A percentile compares a stretch with the other conserved stretches of the same genome.
Conservation (phyloP, 2,797 vertebrate genomes). For the Poecilia velifera region DNA sequence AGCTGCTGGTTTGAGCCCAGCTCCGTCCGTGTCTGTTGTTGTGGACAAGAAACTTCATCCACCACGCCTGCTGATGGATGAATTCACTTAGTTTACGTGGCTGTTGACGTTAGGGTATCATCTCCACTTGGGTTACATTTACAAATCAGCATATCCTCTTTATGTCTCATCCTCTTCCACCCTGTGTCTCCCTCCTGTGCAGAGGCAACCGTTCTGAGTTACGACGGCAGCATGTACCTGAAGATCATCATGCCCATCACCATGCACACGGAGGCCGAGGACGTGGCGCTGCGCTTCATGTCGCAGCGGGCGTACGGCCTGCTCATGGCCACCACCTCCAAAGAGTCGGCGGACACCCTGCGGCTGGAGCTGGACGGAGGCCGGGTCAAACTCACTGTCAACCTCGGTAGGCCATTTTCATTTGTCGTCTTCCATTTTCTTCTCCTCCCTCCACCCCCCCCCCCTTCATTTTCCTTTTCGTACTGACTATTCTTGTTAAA, state of each 20-base stretch:
- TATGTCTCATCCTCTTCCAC: not conserved
- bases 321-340: constrained; percentile 94
- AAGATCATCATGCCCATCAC: constrained; percentile 90
- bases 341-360: constrained; percentile 92
- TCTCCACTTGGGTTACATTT: not conserved
- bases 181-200: constrained; percentile 10
- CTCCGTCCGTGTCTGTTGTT: too few species aligned
- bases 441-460: not conserved
- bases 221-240: constrained; percentile 96
- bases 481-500: constrained; percentile 1
- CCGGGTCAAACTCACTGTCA: constrained; percentile 92
- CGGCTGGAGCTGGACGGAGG: constrained; percentile 94
- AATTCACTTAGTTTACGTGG: not conserved
- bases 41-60: too few species aligned
- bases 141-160: not conserved
- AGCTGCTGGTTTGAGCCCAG: too few species aligned
- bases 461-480: constrained; percentile 9
- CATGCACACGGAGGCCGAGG: constrained; percentile 94
- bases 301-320: constrained; percentile 94
- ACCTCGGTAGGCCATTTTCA: constrained; percentile 86
- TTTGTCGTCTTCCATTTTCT: constrained; percentile 17
- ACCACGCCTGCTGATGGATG: not conserved
- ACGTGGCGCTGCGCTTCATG: constrained; percentile 93
- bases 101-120: not conserved
- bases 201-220: constrained; percentile 95